Evolutionary conservation across 2,888 invertebrate species (phyloP), one percentile per base, ranked within the genome.

Genomic region (Zygothrica quintamaculata): DNA sequence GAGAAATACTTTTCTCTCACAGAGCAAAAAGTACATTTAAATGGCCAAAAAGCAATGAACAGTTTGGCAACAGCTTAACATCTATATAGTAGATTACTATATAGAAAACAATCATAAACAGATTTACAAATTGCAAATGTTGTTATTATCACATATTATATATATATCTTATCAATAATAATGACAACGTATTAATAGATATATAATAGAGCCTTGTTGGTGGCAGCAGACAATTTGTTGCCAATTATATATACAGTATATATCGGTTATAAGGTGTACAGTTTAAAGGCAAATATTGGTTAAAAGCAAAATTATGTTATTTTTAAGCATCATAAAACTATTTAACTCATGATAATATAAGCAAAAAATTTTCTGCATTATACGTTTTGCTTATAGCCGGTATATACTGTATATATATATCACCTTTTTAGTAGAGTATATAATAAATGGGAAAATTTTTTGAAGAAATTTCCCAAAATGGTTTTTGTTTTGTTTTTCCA

Each of bases 401-500:
- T n/a, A n/a, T n/a, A n/a, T n/a, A n/a, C n/a, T n/a, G n/a, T n/a
- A n/a, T n/a, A n/a, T n/a, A n/a, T n/a, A n/a, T n/a, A n/a, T n/a
- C n/a, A n/a, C n/a, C n/a, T n/a, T n/a, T n/a, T n/a, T n/a, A n/a
- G n/a, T n/a, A n/a, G n/a, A n/a, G n/a, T n/a, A n/a, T n/a, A n/a
- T n/a, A n/a, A n/a, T n/a, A n/a, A n/a, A n/a, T n/a, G 3, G 13
- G 6, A 16, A 46, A 25, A 26, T 5, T 9, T 37, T 13, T 15
- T 68, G 50, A 40, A 46, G 48, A 68, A 74, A 44, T 70, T 59
- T 84, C 78, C 67, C 47, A 61, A 74, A 74, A 84, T 78, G 64
- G 64, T n/a, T n/a, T n/a, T n/a, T n/a, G n/a, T n/a, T n/a, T n/a
- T n/a, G 61, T 74, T 78, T 75, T 64, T 39, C 2, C 18, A 22